Percentiles rank a stretch among this genome's conserved stretches.
Conservation (phyloP, 2,797 vertebrate genomes). For the Sparus aurata region DNA sequence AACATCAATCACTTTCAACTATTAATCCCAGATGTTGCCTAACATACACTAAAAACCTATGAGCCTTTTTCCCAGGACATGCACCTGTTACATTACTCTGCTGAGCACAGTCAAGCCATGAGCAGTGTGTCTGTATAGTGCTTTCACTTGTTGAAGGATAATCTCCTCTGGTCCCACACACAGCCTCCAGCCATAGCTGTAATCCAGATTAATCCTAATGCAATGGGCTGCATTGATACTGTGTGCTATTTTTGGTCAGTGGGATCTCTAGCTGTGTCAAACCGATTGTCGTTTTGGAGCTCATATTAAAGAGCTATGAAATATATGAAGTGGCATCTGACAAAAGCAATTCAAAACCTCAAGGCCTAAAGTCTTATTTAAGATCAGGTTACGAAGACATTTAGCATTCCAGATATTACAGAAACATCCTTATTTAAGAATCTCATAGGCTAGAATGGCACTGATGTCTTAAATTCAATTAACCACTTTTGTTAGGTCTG, state of each 20-base stretch:
- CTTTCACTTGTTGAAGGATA: constrained; percentile 72
- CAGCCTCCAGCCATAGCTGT: constrained; percentile 65
- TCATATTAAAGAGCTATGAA: constrained; percentile 8
- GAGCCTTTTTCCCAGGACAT: constrained; percentile 1
- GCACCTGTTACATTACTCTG: constrained; percentile 38
- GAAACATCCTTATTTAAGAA: too few relatives aligned
- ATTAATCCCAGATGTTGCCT: constrained; percentile 25
- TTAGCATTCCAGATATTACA: too few relatives aligned
- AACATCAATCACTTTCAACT: constrained; percentile 11
- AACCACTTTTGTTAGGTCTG: too few relatives aligned
- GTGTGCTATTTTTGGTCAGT: constrained; percentile 67
- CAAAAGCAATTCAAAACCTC: not conserved
- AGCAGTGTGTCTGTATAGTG: constrained; percentile 30
- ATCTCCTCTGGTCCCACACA: constrained; percentile 69
- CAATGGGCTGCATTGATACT: constrained; percentile 64
- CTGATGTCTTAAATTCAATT: too few relatives aligned
- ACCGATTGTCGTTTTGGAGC: constrained; percentile 12
- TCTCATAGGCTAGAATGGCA: too few relatives aligned
- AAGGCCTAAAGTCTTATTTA: too few relatives aligned
- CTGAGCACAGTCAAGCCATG: constrained; percentile 23
- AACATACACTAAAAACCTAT: not conserved
- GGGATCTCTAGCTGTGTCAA: constrained; percentile 29
- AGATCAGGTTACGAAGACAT: too few relatives aligned
- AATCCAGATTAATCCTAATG: constrained; percentile 82
- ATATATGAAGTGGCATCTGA: not conserved